Percentiles rank a stretch among this genome's conserved stretches.
Evolutionary conservation across 2,888 invertebrate genomes (phyloP).

Genomic region (Spisula solida): DNA sequence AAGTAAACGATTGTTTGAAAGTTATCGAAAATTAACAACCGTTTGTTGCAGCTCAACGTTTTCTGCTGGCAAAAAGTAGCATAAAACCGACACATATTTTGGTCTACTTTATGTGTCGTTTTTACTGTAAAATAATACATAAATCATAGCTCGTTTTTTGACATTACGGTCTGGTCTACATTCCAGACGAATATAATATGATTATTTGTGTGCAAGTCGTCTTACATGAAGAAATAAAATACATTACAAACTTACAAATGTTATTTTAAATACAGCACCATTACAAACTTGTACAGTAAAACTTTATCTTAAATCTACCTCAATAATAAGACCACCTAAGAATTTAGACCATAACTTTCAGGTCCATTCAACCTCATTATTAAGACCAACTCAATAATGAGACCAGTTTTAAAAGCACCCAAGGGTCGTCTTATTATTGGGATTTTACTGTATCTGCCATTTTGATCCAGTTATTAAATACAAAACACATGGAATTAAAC

Average conservation of each 20-base stretch:
- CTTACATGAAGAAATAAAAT: not conserved
- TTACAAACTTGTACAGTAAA: not conserved
- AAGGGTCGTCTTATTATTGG: too few species aligned
- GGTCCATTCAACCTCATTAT: too few species aligned
- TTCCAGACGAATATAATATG: not conserved
- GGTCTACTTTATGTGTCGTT: not conserved
- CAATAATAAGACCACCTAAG: too few species aligned
- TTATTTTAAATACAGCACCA: not conserved
- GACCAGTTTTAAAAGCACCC: too few species aligned
- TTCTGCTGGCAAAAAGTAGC: not conserved
- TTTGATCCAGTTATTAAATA: not conserved
- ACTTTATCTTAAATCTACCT: too few species aligned
- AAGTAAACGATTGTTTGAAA: not conserved
- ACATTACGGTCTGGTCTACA: not conserved
- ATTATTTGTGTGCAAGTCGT: not conserved
- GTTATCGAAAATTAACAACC: not conserved
- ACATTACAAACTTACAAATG: not conserved
- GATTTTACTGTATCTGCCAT: not conserved
- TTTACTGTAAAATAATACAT: not conserved
- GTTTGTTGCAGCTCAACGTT: not conserved
- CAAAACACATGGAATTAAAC: conserved; percentile 38
- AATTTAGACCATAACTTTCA: too few species aligned
- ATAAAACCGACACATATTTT: not conserved
- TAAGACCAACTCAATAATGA: too few species aligned
- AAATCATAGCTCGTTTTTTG: not conserved